Conservation (phyloP, 2,888 invertebrate genomes). For the Napeogenes sylphis region DNA sequence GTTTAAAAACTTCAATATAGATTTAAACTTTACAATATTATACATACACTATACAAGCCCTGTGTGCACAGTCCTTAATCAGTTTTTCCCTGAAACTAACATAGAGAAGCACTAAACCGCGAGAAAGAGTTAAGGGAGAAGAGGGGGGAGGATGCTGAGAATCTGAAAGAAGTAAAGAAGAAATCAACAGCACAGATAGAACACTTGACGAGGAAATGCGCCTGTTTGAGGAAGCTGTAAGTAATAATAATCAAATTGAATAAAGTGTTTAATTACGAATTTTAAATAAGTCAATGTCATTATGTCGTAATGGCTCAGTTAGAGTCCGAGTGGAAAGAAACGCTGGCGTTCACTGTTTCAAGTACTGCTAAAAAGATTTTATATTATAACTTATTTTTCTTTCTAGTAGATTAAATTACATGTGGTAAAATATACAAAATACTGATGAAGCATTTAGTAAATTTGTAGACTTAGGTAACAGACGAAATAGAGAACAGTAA, state of each 20-base stretch:
- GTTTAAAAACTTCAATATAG: background rate
- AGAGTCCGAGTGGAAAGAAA: too few species aligned
- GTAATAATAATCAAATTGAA: conserved; percentile 40
- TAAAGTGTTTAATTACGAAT: background rate
- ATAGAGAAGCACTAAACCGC: conserved; percentile 70
- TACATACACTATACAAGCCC: conserved; percentile 18
- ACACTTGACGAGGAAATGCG: conserved; percentile 79
- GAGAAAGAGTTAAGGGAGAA: conserved; percentile 63
- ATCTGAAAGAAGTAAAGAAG: conserved; percentile 65
- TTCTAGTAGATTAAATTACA: too few species aligned
- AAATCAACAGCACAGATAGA: conserved; percentile 76
- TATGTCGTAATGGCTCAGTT: too few species aligned
- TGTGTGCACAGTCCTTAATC: conserved; percentile 37
- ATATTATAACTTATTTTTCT: too few species aligned
- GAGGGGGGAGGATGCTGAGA: conserved; percentile 60
- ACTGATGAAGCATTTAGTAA: too few species aligned
- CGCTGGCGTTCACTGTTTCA: too few species aligned
- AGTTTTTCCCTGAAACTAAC: conserved; percentile 46
- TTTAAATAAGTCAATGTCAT: too few species aligned
- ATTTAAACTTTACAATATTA: background rate
- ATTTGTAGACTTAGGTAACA: background rate
- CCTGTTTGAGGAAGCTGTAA: conserved; percentile 80
- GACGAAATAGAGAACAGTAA: background rate
- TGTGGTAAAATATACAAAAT: too few species aligned
- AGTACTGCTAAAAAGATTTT: too few species aligned